phyloP scores from a whole-genome alignment of 2,888 invertebrate species.

The Seladonia tumulorum region DNA sequence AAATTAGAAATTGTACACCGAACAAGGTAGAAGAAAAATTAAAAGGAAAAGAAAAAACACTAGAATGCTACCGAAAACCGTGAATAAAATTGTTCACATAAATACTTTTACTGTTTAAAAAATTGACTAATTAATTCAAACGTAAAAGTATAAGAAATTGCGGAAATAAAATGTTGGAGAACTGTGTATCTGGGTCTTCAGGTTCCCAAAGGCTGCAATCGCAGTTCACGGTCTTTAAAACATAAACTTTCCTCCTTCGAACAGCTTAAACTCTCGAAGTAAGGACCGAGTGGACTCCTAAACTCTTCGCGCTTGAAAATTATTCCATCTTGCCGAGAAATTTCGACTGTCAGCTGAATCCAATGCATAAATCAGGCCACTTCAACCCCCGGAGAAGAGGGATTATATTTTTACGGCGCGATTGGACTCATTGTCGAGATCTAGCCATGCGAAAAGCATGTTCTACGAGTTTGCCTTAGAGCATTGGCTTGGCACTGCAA shows the following conservation, averaged over 20 bases:
- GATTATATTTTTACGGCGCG: background rate
- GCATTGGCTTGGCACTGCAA: no score
- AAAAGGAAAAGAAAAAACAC: no score
- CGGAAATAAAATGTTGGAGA: background rate
- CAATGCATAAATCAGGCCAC: background rate
- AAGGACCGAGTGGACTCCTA: background rate
- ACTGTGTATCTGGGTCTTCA: background rate
- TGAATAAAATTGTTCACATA: background rate
- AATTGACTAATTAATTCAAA: background rate
- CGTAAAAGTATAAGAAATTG: background rate
- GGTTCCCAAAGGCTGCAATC: background rate
- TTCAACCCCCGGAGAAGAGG: background rate
- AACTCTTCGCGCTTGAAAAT: background rate
- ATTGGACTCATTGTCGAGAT: background rate
- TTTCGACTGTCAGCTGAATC: background rate
- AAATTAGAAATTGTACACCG: background rate
- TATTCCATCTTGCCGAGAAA: background rate
- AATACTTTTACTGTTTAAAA: background rate
- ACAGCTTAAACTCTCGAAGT: background rate
- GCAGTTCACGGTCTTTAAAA: background rate
- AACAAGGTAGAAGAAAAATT: background rate
- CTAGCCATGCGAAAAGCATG: background rate
- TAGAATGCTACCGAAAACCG: background rate
- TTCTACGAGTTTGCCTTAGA: background rate
- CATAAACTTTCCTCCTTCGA: background rate